phyloP scores from a whole-genome alignment of 2,888 invertebrate genomes.

The Drosophila kambysellisi region DNA sequence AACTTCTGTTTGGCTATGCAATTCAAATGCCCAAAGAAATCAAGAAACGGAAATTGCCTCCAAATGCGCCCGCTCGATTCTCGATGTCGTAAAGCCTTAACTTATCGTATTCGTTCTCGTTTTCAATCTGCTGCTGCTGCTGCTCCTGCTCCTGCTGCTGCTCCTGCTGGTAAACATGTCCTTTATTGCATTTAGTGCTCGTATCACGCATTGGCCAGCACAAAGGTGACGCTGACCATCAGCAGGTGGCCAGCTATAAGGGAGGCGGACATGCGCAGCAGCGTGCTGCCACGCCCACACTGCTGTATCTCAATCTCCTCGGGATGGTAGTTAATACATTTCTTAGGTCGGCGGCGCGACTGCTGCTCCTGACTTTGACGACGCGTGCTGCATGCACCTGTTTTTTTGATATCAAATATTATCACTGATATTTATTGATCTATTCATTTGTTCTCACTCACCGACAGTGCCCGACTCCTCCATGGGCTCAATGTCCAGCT shows the following conservation, averaged over 20 bases:
- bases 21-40: conserved; percentile 12
- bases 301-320: conserved; percentile 88
- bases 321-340: conserved; percentile 95
- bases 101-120: conserved; percentile 18
- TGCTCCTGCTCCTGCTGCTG: background rate
- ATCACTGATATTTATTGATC: background rate
- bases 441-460: conserved; percentile 48
- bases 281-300: conserved; percentile 83
- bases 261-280: conserved; percentile 76
- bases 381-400: conserved; percentile 86
- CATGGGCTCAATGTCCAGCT: conserved; percentile 92
- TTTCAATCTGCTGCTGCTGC: background rate
- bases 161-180: conserved; percentile 11
- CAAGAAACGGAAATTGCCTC: conserved; percentile 18
- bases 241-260: conserved; percentile 81
- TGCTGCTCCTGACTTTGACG: conserved; percentile 88
- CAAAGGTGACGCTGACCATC: conserved; percentile 81
- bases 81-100: background rate
- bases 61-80: background rate
- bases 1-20: conserved; percentile 32
- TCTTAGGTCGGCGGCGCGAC: conserved; percentile 90
- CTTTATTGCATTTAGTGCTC: conserved; percentile 60
- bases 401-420: conserved; percentile 39
- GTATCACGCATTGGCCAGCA: conserved; percentile 84
- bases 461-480: conserved; percentile 88